Base-by-base conservation (phyloP, 2,797 vertebrate species). In the Galaxias olidus region DNA sequence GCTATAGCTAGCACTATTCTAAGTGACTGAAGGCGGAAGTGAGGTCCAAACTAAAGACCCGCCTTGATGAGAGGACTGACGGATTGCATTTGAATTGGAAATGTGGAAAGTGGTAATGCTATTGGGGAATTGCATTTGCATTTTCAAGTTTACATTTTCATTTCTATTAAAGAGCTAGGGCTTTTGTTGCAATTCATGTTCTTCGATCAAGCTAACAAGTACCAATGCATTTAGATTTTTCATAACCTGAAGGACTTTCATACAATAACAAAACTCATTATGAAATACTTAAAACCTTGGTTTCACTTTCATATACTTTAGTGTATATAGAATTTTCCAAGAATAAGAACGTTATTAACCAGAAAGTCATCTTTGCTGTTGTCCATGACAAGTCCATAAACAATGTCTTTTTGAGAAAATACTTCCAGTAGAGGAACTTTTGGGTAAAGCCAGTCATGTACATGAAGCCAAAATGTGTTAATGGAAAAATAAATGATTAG, bases 351-450 rank as follows among this genome's bases (percentile, higher is more conserved):
- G 15, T 45, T 59, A 17, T 59, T 59, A 19, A 59, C 42, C 7
- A 59, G 57, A 17, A 59, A 59, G 42, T 59, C 7, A 44, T 18
- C 14, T 17, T 59, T 45, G 15, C n/a, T 59, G 44, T 59, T 45
- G 42, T 59, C 42, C 57, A 59, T 59, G n/a, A 59, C 13, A n/a
- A 44, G n/a, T 4, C 57, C 57, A 59, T 44, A 59, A 59, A 59
- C 15, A 59, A 59, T 59, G 57, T 19, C 41, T 42, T 45, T 59
- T 59, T 59, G 14, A 59, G 43, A 18, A 17, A 59, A 17, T 14
- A n/a, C 6, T 59, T 59, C 57, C 15, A 59, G 57, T 44, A 1
- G 9, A 30, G 4, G 11, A 45, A 59, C 15, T 14, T 59, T 44
- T 45, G 57, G 41, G 57, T 45, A 43, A 17, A 59, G 42, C 57